These are phyloP conservation scores for Acestrorhynchus altus DNA, from an alignment of 2,797 vertebrate genomes.

Conservation along the genomic window DNA sequence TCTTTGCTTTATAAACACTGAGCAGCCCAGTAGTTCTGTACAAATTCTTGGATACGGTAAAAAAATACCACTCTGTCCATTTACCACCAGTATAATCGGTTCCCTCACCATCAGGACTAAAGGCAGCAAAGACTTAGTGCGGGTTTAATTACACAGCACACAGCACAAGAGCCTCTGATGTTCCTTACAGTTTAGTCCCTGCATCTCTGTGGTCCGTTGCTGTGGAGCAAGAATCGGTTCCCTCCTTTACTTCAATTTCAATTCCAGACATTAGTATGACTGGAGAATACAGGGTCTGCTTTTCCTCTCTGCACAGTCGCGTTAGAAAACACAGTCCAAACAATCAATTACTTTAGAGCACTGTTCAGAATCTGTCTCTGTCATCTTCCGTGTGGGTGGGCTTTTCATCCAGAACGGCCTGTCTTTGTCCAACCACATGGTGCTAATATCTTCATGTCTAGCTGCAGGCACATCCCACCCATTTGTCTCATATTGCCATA, in stretches of 20 bases:
- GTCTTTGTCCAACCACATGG: constrained; percentile 12
- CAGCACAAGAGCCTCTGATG: constrained; percentile 29
- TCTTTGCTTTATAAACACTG: no score
- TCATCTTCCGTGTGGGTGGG: constrained; percentile 7
- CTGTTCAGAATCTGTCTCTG: constrained; percentile 31
- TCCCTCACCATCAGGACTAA: background rate
- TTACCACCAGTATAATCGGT: background rate
- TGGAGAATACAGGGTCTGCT: constrained; percentile 11
- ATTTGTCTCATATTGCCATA: background rate
- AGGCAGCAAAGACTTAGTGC: background rate
- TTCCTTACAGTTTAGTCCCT: constrained; percentile 41
- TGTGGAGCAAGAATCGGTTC: constrained; percentile 40
- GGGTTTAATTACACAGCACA: constrained; percentile 15
- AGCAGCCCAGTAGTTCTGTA: no score
- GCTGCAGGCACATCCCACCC: background rate
- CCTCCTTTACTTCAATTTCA: constrained; percentile 53
- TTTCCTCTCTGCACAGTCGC: constrained; percentile 2
- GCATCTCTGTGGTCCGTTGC: constrained; percentile 31
- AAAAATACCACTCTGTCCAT: no score
- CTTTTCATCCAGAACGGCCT: constrained; percentile 1
- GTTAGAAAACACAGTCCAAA: constrained; percentile 31
- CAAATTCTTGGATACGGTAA: no score
- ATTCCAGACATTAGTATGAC: constrained; percentile 40
- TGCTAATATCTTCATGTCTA: background rate
- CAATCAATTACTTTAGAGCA: constrained; percentile 26